Percentiles rank a stretch among this genome's conserved stretches.
Conservation (phyloP, 1,140 invertebrate genomes). For the Apis mellifera region Amel_HAv3.1 CM009940.2:1224001-1224500, state of each 20-base stretch:
- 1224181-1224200: not conserved
- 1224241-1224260: conserved; percentile 41
- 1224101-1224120: conserved; percentile 1
- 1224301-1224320: conserved; percentile 51
- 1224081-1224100: not conserved
- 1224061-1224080: conserved; percentile 37
- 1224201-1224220: conserved; percentile 30
- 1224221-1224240: conserved; percentile 28
- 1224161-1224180: not conserved
- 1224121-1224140: conserved; percentile 58
- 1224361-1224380: conserved; percentile 14
- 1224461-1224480: conserved; percentile 13
- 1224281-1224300: conserved; percentile 45
- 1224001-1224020: conserved; percentile 7
- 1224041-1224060: conserved; percentile 44
- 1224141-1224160: not conserved
- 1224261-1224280: conserved; percentile 31
- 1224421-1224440: not conserved
- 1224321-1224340: conserved; percentile 18
- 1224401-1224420: not conserved
- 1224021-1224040: conserved; percentile 58
- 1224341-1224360: conserved; percentile 45
- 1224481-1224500: conserved; percentile 31
- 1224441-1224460: not conserved
- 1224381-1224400: not conserved